These are phyloP conservation scores for Phasia obesa DNA, from an alignment of 2,888 invertebrate species.

Conservation along the genomic window DNA sequence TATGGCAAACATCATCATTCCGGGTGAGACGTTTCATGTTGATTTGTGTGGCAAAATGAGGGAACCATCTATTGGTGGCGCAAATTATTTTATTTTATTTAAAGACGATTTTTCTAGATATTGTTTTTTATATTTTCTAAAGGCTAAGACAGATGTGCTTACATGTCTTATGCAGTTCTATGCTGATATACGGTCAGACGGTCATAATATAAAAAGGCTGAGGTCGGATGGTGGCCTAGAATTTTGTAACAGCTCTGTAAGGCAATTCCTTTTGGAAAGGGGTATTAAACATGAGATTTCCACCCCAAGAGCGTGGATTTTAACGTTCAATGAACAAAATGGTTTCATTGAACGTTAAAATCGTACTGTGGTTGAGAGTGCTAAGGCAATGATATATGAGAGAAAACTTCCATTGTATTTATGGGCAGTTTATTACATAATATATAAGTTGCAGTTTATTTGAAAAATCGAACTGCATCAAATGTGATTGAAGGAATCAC, in stretches of 20 bases:
- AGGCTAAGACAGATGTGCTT: neutral
- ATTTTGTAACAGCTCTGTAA: too few species aligned
- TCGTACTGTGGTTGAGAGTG: constrained; percentile 41
- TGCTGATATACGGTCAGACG: too few species aligned
- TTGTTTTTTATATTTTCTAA: neutral
- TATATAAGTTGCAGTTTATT: constrained; percentile 38
- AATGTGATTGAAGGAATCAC: constrained; percentile 14
- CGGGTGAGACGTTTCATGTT: constrained; percentile 65
- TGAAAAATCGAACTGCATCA: constrained; percentile 40
- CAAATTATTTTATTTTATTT: constrained; percentile 71
- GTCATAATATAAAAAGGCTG: too few species aligned
- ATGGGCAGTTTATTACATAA: constrained; percentile 56
- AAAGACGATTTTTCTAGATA: constrained; percentile 37
- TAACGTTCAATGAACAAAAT: constrained; percentile 48
- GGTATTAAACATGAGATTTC: neutral
- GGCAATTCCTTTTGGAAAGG: neutral
- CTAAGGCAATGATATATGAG: constrained; percentile 36
- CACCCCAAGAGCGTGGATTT: constrained; percentile 43
- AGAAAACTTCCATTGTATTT: neutral
- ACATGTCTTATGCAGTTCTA: neutral
- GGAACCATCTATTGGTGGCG: constrained; percentile 63
- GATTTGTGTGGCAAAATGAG: constrained; percentile 71
- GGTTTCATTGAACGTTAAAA: constrained; percentile 50
- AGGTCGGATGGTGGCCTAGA: too few species aligned
- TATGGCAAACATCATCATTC: constrained; percentile 6